Percentiles rank a stretch among this genome's conserved stretches.
Evolutionary conservation across 2,888 invertebrate species (phyloP).

Genomic region (Drosophila nr. fundita): DNA sequence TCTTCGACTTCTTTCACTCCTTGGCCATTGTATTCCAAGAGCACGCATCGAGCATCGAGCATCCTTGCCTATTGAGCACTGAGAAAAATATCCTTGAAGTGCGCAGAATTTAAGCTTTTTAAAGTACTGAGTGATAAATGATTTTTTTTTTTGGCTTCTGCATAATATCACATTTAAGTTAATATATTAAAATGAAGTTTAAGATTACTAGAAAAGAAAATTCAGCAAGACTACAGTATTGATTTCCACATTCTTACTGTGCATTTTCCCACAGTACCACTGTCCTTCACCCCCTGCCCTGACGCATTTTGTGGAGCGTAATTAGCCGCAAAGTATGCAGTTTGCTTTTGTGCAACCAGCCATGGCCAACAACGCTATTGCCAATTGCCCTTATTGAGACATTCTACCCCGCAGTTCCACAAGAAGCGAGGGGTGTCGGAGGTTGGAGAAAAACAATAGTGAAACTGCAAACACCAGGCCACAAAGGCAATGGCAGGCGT

Average conservation of each 20-base stretch:
- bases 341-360: constrained; percentile 48
- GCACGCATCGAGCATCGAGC: constrained; percentile 27
- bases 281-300: neutral
- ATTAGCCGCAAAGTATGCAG: constrained; percentile 72
- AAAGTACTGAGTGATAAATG: neutral
- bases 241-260: neutral
- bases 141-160: neutral
- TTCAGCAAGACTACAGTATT: neutral
- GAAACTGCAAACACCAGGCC: constrained; percentile 23
- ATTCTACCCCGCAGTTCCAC: constrained; percentile 8
- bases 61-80: constrained; percentile 16
- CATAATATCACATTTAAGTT: neutral
- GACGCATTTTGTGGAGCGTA: constrained; percentile 53
- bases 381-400: constrained; percentile 47
- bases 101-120: neutral
- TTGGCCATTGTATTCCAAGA: constrained; percentile 12
- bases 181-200: neutral
- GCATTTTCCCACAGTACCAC: neutral
- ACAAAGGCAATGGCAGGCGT: constrained; percentile 38
- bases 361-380: constrained; percentile 29
- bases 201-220: neutral
- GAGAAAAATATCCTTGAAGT: constrained; percentile 2
- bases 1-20: neutral
- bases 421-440: neutral
- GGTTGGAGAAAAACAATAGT: constrained; percentile 8